Evolutionary conservation across 2,113 vertebrate species (phyloP).

Genomic region (Brachypodius melanocephalos): DNA sequence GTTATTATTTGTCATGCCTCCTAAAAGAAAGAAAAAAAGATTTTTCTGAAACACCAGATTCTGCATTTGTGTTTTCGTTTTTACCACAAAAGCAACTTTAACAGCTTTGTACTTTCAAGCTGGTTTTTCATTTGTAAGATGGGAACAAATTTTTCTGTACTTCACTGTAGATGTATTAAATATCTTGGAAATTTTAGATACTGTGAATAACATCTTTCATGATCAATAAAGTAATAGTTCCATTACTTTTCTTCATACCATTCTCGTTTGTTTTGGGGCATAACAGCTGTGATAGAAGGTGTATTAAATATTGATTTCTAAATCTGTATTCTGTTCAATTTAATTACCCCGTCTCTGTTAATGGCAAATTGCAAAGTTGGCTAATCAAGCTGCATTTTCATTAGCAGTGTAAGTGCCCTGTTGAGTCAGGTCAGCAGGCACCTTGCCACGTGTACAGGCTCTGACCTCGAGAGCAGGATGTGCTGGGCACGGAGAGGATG

Average conservation of each 20-base stretch:
- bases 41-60: not conserved
- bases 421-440: not conserved
- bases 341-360: not conserved
- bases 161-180: not conserved
- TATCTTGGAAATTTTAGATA: not conserved
- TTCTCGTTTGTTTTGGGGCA: not conserved
- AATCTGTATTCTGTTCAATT: not conserved
- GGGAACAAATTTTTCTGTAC: not conserved
- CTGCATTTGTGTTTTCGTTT: not conserved
- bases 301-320: slow-evolving; percentile 51
- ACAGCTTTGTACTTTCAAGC: not conserved
- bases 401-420: not conserved
- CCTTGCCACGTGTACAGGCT: not conserved
- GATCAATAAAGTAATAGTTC: not conserved
- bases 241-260: not conserved
- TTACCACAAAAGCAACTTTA: not conserved
- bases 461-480: not conserved
- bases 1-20: not conserved
- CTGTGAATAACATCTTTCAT: not conserved
- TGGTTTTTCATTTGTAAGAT: not conserved
- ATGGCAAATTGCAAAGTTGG: not conserved
- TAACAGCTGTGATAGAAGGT: not conserved
- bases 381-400: not conserved
- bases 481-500: not conserved
- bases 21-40: not conserved